Evolutionary conservation across 2,113 vertebrate genomes (phyloP), one percentile per base, ranked within the genome.

Genomic region (Aplodontia rufa): DNA sequence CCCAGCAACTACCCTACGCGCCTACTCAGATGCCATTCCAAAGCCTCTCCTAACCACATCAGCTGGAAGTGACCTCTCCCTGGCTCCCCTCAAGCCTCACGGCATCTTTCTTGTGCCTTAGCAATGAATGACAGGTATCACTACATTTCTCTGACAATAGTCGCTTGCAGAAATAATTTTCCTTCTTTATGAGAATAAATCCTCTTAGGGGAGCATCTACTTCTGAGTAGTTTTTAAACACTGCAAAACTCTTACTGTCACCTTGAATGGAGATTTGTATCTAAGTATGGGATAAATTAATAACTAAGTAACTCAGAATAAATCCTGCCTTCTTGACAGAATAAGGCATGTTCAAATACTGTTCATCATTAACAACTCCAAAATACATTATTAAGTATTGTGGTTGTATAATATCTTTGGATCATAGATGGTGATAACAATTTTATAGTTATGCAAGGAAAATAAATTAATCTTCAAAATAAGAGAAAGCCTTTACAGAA

Each of bases 381-480:
- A 84, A 79, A 60, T 74, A 47, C 0, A 26, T 40, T 75, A 12
- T 30, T 49, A 69, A 42, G 17, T 78, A 60, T 4, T 58, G 17
- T 76, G 45, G 32, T 64, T 62, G 49, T 3, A 0, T 55, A 64
- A 53, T 60, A 37, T 72, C 72, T 72, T 0, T 81, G 64, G 37
- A n/a, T 87, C 47, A 37, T 11, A n/a, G n/a, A 6, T 19, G 53
- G 13, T 84, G 58, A 58, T 42, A 74, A 66, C 19, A 85, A 78
- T 35, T 42, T 62, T 58, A 53, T n/a, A 66, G 30, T n/a, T 80
- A 3, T 7, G 45, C 17, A 79, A 14, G 20, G 32, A 80, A n/a
- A 86, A 78, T 55, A 87, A 60, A 84, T 68, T 51, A 51, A 47
- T 85, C 83, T 94, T 51, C 55, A 80, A 93, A 89, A n/a, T 79